These are phyloP conservation scores for Bombus cullumanus DNA, from an alignment of 1,140 invertebrate genomes.

Conservation along the genomic window DNA sequence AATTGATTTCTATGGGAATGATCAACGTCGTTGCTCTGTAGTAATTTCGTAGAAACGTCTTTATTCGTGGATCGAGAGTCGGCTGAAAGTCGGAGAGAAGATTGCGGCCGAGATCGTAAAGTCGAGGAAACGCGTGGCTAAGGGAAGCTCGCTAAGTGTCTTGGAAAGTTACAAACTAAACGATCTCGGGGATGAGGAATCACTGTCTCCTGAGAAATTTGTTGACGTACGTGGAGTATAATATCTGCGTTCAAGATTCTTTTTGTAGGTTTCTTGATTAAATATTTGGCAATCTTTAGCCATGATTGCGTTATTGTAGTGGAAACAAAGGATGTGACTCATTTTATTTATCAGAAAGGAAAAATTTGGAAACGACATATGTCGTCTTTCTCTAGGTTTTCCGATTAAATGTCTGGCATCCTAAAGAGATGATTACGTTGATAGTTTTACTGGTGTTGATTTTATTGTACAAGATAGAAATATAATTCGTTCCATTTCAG, in stretches of 20 bases:
- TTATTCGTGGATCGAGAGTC: background rate
- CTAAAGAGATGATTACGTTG: too few species aligned
- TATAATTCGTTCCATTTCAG: too few species aligned
- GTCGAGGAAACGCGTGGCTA: background rate
- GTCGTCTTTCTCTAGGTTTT: too few species aligned
- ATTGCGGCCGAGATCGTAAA: background rate
- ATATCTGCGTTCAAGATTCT: background rate
- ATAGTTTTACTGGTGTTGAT: too few species aligned
- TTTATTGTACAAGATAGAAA: too few species aligned
- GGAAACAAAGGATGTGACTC: too few species aligned
- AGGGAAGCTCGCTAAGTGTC: conserved; percentile 2
- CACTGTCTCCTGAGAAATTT: background rate
- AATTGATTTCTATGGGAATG: too few species aligned
- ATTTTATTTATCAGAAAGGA: too few species aligned
- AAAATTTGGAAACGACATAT: too few species aligned
- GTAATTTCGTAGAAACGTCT: background rate
- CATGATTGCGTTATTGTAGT: background rate
- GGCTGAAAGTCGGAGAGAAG: background rate
- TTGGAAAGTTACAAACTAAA: conserved; percentile 11
- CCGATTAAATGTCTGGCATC: too few species aligned
- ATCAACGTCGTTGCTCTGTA: background rate
- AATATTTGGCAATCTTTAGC: background rate
- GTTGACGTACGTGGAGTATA: background rate
- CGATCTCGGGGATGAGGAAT: background rate
- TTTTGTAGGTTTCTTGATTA: background rate